These are phyloP conservation scores for Drosophila sucinea DNA, from an alignment of 1,140 invertebrate genomes.

Conservation along the genomic window DNA sequence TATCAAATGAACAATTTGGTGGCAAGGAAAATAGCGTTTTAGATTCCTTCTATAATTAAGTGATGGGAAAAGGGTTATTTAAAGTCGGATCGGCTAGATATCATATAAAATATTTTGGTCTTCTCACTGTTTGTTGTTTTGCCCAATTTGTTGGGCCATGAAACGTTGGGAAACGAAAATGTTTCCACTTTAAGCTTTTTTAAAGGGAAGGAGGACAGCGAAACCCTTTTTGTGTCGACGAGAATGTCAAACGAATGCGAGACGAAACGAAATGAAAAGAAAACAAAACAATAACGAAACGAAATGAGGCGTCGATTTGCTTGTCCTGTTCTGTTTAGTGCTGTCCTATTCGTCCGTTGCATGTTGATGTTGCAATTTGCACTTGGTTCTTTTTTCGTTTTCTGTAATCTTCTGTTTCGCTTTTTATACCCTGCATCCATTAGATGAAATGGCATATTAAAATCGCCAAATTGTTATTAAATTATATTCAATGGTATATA, in stretches of 20 bases:
- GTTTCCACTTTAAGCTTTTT: conserved; percentile 3
- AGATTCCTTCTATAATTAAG: too few species aligned
- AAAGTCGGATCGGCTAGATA: background rate
- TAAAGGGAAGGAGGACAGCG: conserved; percentile 36
- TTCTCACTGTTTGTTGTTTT: conserved; percentile 29
- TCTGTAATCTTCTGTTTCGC: conserved; percentile 19
- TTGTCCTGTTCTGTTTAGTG: conserved; percentile 25
- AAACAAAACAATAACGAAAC: conserved; percentile 17
- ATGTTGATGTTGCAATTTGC: conserved; percentile 35
- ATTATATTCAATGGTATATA: too few species aligned
- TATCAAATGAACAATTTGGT: too few species aligned
- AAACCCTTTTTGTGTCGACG: conserved; percentile 53
- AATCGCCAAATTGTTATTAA: too few species aligned
- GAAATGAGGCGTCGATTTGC: conserved; percentile 18
- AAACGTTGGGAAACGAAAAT: background rate
- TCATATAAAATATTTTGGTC: background rate
- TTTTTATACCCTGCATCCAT: background rate
- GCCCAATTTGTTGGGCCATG: conserved; percentile 57
- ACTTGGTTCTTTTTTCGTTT: conserved; percentile 43
- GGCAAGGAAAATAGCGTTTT: too few species aligned
- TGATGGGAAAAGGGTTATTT: background rate
- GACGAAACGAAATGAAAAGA: conserved; percentile 36
- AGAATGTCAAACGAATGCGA: conserved; percentile 48
- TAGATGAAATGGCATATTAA: too few species aligned
- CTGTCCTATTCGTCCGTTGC: conserved; percentile 8